Evolutionary conservation across 30 jellyfish, hydroid and myxozoan genomes (phyloP), one percentile per base, ranked within the genome.

Genomic region (Chrysaora quinquecirrha): DNA sequence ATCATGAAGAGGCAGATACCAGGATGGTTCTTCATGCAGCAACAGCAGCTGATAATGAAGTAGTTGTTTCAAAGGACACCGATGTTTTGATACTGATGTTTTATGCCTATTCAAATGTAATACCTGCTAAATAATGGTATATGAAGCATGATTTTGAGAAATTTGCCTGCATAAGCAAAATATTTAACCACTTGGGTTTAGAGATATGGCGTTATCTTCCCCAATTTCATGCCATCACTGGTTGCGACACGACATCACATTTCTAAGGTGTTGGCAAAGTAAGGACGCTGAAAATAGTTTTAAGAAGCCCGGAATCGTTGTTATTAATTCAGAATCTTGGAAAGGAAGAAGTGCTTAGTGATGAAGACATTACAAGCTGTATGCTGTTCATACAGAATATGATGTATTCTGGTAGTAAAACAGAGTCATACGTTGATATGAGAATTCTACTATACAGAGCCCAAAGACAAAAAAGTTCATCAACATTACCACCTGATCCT

Each of bases 1-100:
- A 52, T 52, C 68, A 52, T 52, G 68, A 52, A 52, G 68, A 52
- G 68, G 68, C 68, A 52, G 68, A 21, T 52, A n/a, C 68, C 68
- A 52, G 68, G 28, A 52, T 52, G 68, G 68, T 52, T 52, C 68
- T 52, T 10, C 68, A 52, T 52, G 68, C 68, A 2, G 68, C 68
- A 52, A 21, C 68, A 52, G n/a, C n/a, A n/a, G n/a, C 24, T n/a
- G 68, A 52, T 2, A 52, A 52, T 3, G 68, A 9, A 52, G 68
- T 20, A 52, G 29, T 52, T 2, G 68, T 52, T 7, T 52, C 29
- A 12, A 52, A 20, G 68, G 68, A 52, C 29, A 52, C 29, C 3
- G 24, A 20, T 3, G 24, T 52, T 52, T 25, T 52, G 3, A 16
- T 52, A 52, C 68, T 10, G 68, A 12, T 52, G 24, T 25, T 52